phyloP scores from a whole-genome alignment of 2,797 vertebrate species.

The Heliangelus exortis region DNA sequence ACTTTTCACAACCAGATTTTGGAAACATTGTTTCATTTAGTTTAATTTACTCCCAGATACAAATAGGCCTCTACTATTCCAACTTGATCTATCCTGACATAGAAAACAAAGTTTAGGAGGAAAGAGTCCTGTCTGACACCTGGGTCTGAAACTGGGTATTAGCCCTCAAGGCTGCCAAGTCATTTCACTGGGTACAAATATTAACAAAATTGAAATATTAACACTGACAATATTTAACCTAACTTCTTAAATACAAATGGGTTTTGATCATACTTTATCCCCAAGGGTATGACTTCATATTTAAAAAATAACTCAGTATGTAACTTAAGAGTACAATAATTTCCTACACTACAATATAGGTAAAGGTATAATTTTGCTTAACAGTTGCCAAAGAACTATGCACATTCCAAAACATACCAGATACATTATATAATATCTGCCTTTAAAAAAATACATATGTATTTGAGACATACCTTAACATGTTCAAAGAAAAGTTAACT shows the following conservation, averaged over 20 bases:
- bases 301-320: slow-evolving; percentile 43
- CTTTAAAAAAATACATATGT: slow-evolving; percentile 22
- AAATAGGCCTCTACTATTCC: slow-evolving; percentile 61
- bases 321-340: slow-evolving; percentile 71
- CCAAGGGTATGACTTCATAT: slow-evolving; percentile 50
- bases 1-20: slow-evolving; percentile 64
- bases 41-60: slow-evolving; percentile 65
- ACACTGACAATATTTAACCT: slow-evolving; percentile 32
- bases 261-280: slow-evolving; percentile 70
- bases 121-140: not conserved
- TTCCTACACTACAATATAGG: slow-evolving; percentile 65
- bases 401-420: slow-evolving; percentile 67
- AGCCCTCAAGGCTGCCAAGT: not conserved
- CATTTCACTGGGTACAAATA: slow-evolving; percentile 48
- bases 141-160: not conserved
- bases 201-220: not conserved
- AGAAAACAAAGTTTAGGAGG: slow-evolving; percentile 76
- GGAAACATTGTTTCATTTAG: slow-evolving; percentile 77
- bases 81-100: slow-evolving; percentile 66
- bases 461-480: slow-evolving; percentile 70
- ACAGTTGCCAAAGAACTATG: slow-evolving; percentile 56
- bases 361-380: slow-evolving; percentile 65
- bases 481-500: slow-evolving; percentile 73
- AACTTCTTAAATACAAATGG: slow-evolving; percentile 52
- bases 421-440: slow-evolving; percentile 60